These are phyloP conservation scores for Lacerta bilineata DNA, from an alignment of 2,797 vertebrate species.

Conservation along the genomic window DNA sequence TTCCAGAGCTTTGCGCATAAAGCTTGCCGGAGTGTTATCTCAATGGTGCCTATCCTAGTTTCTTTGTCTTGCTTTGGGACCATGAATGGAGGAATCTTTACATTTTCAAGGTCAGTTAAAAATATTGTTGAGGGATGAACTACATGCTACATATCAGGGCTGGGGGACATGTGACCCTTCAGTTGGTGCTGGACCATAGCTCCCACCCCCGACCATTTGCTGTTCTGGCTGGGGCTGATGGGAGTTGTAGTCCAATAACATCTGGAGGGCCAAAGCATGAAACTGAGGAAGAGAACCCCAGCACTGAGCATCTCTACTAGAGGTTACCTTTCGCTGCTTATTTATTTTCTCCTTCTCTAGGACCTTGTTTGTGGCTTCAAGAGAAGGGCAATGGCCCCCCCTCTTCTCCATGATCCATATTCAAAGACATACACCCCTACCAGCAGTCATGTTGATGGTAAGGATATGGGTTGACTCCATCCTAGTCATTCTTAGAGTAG, in stretches of 20 bases:
- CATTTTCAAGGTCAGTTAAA: slow-evolving; percentile 73
- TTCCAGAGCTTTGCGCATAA: slow-evolving; percentile 77
- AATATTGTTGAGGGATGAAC: background rate
- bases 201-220: too few species aligned
- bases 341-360: slow-evolving; percentile 62
- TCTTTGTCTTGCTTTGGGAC: slow-evolving; percentile 79
- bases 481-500: too few species aligned
- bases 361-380: slow-evolving; percentile 80
- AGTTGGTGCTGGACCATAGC: too few species aligned
- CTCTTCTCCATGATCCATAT: slow-evolving; percentile 82
- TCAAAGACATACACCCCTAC: slow-evolving; percentile 77
- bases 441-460: slow-evolving; percentile 79
- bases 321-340: background rate
- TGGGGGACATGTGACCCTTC: background rate
- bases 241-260: too few species aligned
- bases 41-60: slow-evolving; percentile 75
- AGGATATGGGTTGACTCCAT: slow-evolving; percentile 21
- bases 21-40: slow-evolving; percentile 73
- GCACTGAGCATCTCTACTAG: too few species aligned
- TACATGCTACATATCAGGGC: background rate
- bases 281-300: background rate
- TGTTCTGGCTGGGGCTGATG: too few species aligned
- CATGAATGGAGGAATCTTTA: slow-evolving; percentile 80
- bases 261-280: too few species aligned
- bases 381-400: slow-evolving; percentile 80